A percentile compares a stretch with the other conserved stretches of the same genome.
phyloP scores from a whole-genome alignment of 2,113 vertebrate genomes.

The Rhinoderma darwinii region DNA sequence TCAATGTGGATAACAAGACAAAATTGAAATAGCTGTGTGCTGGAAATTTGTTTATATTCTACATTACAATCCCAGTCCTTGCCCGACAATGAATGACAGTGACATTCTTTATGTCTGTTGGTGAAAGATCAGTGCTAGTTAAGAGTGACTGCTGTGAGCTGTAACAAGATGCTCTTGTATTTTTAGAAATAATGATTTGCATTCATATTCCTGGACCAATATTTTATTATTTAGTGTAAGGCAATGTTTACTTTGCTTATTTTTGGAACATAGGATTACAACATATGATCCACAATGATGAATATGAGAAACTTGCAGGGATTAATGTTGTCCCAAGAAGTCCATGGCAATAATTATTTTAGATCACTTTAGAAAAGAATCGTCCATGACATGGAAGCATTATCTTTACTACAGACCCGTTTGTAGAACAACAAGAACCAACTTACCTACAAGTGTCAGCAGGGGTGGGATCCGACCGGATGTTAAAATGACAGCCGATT shows the following conservation, averaged over 20 bases:
- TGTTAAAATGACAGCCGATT: too few relatives aligned
- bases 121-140: neutral
- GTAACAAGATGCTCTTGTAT: neutral
- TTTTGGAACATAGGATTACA: too few relatives aligned
- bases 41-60: neutral
- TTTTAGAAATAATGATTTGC: neutral
- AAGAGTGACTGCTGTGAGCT: neutral
- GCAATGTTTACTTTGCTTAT: neutral
- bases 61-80: neutral
- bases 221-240: neutral
- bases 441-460: too few relatives aligned
- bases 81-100: slow-evolving; percentile 8
- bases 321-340: too few relatives aligned
- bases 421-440: too few relatives aligned
- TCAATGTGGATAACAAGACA: neutral
- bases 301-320: too few relatives aligned
- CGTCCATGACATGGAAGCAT: too few relatives aligned
- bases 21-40: neutral
- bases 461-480: too few relatives aligned
- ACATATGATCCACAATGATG: too few relatives aligned
- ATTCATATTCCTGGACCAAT: neutral
- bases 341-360: too few relatives aligned
- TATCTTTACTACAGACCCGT: too few relatives aligned
- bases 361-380: too few relatives aligned
- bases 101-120: neutral